Evolutionary conservation across 2,113 vertebrate species (phyloP).

Genomic region (Hemiprocne comata): DNA sequence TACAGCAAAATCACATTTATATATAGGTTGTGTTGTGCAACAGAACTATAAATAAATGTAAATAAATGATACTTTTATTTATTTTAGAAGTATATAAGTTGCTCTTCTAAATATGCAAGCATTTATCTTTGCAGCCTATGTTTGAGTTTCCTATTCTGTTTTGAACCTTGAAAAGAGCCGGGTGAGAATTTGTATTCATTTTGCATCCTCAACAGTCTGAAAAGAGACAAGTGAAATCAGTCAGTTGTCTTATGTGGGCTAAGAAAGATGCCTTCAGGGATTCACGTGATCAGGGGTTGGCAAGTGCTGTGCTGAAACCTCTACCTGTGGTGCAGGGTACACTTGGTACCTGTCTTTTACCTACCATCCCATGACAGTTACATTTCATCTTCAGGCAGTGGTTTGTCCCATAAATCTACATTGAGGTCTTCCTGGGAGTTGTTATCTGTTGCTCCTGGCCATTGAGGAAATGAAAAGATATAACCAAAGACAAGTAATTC

Average conservation of each 20-base stretch:
- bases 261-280: not conserved
- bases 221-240: not conserved
- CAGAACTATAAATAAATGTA: not conserved
- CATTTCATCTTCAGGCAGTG: not conserved
- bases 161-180: not conserved
- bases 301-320: not conserved
- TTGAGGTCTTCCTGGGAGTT: not conserved
- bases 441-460: not conserved
- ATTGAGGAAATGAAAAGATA: not conserved
- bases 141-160: not conserved
- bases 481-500: not conserved
- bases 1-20: not conserved
- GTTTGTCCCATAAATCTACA: not conserved
- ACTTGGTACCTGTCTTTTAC: not conserved
- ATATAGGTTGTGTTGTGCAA: not conserved
- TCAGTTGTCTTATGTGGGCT: not conserved
- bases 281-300: not conserved
- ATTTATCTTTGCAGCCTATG: not conserved
- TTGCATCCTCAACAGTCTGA: not conserved
- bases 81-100: not conserved
- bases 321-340: not conserved
- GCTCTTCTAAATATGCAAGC: not conserved
- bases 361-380: not conserved
- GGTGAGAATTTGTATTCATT: conserved; percentile 6
- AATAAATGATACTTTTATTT: not conserved